Conservation (phyloP, 2,113 vertebrate species). For the Tupaia tana region DNA sequence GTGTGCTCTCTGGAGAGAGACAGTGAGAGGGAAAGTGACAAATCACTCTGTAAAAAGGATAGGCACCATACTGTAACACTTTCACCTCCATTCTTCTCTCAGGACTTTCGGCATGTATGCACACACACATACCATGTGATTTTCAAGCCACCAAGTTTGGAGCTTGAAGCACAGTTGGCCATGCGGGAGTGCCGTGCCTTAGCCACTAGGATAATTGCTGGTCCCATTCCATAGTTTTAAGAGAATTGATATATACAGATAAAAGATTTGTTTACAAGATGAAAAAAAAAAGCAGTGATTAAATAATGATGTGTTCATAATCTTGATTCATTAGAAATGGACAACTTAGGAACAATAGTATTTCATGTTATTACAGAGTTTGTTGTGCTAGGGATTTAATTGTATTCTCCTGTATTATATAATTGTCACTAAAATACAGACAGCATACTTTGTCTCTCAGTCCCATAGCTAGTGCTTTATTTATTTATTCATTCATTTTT, state of each 20-base stretch:
- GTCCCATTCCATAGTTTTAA: neutral
- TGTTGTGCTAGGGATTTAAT: neutral
- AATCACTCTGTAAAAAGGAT: too few relatives aligned
- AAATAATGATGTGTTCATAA: neutral
- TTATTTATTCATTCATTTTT: neutral
- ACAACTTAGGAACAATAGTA: neutral
- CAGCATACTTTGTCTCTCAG: neutral
- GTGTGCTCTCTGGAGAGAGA: too few relatives aligned
- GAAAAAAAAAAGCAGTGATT: neutral
- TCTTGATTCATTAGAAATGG: neutral
- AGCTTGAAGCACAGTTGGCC: too few relatives aligned
- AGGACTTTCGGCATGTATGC: too few relatives aligned
- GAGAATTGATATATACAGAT: neutral
- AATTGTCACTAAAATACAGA: neutral
- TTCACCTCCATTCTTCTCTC: too few relatives aligned
- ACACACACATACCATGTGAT: too few relatives aligned
- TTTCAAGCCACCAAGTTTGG: too few relatives aligned
- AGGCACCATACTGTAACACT: too few relatives aligned
- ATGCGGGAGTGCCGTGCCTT: too few relatives aligned
- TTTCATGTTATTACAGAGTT: neutral
- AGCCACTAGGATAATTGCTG: too few relatives aligned
- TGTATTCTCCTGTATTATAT: neutral
- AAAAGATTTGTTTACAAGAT: neutral
- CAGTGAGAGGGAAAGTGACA: too few relatives aligned
- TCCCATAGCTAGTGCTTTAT: too few relatives aligned